phyloP scores from a whole-genome alignment of 1,140 invertebrate genomes.

The Diuraphis noxia region DNA sequence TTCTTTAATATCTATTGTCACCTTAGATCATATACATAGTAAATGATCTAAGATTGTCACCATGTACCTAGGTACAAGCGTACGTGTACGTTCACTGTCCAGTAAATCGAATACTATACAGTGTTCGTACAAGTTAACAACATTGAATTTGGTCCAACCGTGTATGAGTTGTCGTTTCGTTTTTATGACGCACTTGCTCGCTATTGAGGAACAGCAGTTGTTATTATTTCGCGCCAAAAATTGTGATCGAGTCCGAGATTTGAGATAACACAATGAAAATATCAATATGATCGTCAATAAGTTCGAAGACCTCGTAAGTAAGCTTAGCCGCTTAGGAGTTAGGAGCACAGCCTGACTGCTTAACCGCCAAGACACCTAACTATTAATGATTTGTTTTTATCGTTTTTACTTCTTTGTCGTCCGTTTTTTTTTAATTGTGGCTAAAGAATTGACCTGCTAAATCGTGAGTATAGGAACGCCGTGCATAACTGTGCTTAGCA shows the following conservation, averaged over 20 bases:
- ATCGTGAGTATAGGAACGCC: background rate
- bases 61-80: too few relatives aligned
- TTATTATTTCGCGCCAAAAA: background rate
- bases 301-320: background rate
- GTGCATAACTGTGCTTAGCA: background rate
- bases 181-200: background rate
- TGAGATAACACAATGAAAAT: background rate
- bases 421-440: background rate
- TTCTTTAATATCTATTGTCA: too few relatives aligned
- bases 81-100: too few relatives aligned
- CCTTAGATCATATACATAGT: too few relatives aligned
- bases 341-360: too few relatives aligned
- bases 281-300: background rate
- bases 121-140: too few relatives aligned
- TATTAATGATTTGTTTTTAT: background rate
- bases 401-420: background rate
- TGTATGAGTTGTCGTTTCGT: background rate
- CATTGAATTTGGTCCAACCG: too few relatives aligned
- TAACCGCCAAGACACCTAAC: background rate
- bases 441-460: background rate
- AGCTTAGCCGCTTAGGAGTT: too few relatives aligned
- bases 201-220: background rate
- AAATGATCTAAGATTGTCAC: too few relatives aligned
- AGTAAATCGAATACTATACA: too few relatives aligned
- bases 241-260: background rate